Evolutionary conservation across 1,140 invertebrate species (phyloP), one percentile per base, ranked within the genome.

Genomic region (Lineus longissimus): DNA sequence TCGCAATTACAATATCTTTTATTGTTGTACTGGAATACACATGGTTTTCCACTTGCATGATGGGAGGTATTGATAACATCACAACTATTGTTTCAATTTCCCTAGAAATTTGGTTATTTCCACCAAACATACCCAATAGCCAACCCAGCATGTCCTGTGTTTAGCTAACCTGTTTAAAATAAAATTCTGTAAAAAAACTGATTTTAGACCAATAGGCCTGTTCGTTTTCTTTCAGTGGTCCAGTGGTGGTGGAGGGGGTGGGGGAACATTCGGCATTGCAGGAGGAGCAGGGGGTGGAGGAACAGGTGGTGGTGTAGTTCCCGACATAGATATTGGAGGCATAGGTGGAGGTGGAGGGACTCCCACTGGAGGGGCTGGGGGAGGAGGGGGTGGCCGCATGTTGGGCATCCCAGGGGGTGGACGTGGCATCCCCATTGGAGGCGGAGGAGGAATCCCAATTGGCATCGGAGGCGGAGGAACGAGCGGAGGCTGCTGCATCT

Each of bases 291-390:
- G 69, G 9, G 62, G 70, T 41, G 71, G 70, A 22, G 70, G 62
- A 23, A 63, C 25, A 29, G 64, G 55, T 33, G 61, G 51, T 17
- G 40, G 55, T 56, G 11, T 36, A 23, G 63, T 65, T 11, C 65
- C 45, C 2, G 55, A 62, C n/a, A 40, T 45, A 9, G 88, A 86
- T 15, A 88, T 87, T 43, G 88, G 88, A 19, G 87, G 87, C 59
- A 88, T 87, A 31, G 88, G 86, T 6, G 86, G 86, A 72, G 61
- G 65, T 55, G 70, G 71, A 43, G 63, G 66, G 27, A 62, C 64
- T 1, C 45, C 62, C 13, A 71, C 73, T 30, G 76, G 73, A 11
- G 67, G 65, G 4, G 45, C 63, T 30, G 63, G 65, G 33, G 57
- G 68, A 51, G 75, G 76, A 57, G 71, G 72, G 23, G 64, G 69